Evolutionary conservation across 2,797 vertebrate genomes (phyloP).

Genomic region (Perodicticus potto): DNA sequence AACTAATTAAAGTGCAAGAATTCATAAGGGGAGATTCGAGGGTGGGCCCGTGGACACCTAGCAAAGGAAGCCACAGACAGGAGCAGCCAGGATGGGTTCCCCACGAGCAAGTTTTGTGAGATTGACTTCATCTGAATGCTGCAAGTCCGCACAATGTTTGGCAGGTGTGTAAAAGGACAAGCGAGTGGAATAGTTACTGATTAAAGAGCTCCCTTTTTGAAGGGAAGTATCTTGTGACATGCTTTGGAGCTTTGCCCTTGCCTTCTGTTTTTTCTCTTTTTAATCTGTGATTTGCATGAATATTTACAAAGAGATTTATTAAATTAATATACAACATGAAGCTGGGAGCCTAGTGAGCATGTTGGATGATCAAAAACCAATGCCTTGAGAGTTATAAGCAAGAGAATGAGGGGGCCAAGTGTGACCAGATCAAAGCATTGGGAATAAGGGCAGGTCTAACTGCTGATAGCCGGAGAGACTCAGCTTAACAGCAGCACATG

Average conservation of each 20-base stretch:
- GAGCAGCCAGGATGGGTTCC: neutral
- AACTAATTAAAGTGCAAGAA: neutral
- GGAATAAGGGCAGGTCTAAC: neutral
- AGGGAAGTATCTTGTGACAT: constrained; percentile 18
- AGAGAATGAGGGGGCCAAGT: neutral
- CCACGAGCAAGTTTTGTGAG: neutral
- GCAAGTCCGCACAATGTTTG: constrained; percentile 30
- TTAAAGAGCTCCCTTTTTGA: constrained; percentile 60
- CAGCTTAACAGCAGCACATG: fast-evolving
- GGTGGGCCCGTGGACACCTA: neutral
- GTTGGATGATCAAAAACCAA: constrained; percentile 12
- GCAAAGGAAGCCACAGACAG: neutral
- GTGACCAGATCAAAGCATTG: neutral
- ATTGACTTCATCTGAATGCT: constrained; percentile 5
- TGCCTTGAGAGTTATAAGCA: constrained; percentile 1
- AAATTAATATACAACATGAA: neutral
- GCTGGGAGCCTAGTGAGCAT: neutral
- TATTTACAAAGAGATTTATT: constrained; percentile 50
- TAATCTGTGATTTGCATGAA: constrained; percentile 61
- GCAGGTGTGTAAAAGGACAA: neutral
- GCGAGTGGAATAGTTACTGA: neutral
- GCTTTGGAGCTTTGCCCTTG: constrained; percentile 23
- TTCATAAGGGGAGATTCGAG: neutral
- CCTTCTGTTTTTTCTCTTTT: constrained; percentile 18
- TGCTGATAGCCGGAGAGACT: neutral